Conservation (phyloP, 2,113 vertebrate genomes). For the Cavia porcellus region DNA sequence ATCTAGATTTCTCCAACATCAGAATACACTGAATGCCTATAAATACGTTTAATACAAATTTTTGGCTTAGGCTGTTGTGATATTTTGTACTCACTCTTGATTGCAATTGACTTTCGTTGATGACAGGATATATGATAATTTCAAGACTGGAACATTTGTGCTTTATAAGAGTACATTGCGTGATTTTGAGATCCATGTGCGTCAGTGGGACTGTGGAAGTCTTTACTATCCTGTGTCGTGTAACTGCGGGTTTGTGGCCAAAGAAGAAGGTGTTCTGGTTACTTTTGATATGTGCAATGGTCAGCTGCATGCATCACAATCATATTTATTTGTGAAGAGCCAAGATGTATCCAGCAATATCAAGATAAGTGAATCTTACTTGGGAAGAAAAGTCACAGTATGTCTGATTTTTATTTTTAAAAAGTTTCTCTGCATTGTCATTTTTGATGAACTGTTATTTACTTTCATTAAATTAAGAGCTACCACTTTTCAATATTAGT, state of each 20-base stretch:
- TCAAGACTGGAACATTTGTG: conserved; percentile 93
- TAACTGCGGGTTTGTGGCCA: conserved; percentile 93
- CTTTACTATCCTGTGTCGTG: conserved; percentile 90
- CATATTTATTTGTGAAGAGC: conserved; percentile 91
- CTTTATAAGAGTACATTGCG: conserved; percentile 90
- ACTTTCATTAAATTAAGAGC: not conserved
- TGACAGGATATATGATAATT: conserved; percentile 94
- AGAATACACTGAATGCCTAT: not conserved
- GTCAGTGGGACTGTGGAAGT: conserved; percentile 95
- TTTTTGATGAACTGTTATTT: not conserved
- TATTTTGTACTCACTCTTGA: conserved; percentile 43
- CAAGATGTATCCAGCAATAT: conserved; percentile 88
- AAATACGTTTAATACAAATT: not conserved
- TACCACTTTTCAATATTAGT: not conserved
- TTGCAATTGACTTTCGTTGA: conserved; percentile 1
- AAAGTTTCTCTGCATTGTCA: not conserved
- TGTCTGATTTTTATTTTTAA: conserved; percentile 75
- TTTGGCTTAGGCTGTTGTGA: not conserved
- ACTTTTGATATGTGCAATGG: conserved; percentile 95
- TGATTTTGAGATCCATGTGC: conserved; percentile 94
- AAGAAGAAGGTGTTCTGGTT: conserved; percentile 89
- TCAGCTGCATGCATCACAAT: conserved; percentile 90
- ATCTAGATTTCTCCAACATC: not conserved
- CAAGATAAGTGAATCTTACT: conserved; percentile 93
- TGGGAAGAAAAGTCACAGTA: conserved; percentile 96